Base-by-base conservation (phyloP, 64 coral and sea anemone species). In the Orbicella faveolata region DNA sequence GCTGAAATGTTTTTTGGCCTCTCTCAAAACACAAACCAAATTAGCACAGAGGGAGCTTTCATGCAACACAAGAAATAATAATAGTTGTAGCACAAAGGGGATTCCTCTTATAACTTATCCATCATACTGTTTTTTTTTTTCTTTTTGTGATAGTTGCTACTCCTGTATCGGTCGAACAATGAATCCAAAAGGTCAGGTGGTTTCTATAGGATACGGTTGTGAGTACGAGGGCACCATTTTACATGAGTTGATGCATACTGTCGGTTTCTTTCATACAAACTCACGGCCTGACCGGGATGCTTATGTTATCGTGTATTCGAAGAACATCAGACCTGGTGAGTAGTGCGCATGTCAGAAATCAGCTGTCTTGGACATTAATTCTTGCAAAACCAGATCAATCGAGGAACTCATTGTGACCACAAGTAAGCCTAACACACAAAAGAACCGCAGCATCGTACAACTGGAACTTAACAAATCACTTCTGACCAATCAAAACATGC, bases 211-310 rank as follows among this genome's bases (percentile, higher is more conserved):
- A 41, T 75, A 1, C 10, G 79, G 89, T 9, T 90, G 89, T 75
- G 66, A 64, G 48, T 12, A 35, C 0, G 19, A 73, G 8, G 79
- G 66, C 7, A 63, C 76, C 30, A 54, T 90, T 1, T n/a, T 83
- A 25, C 89, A 90, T 30, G 89, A 90, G 62, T 48, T 90, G 14
- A 90, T 90, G 89, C 89, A 90, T 23, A 74, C 78, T 16, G 64
- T 90, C 39, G 89, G 89, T 9, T 90, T 90, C 64, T 90, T 90
- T 81, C 89, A 90, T 26, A 83, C 78, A 53, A 81, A 53, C 44
- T 90, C 89, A 35, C 37, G 89, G 17, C 89, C 78, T 17, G 89
- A 90, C 79, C 74, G 89, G 63, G 89, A 90, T 19, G 65, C 78
- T 25, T 90, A 83, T 63, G 79, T 90, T 14, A 73, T 72, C 37